Percentiles rank a stretch among this genome's conserved stretches.
Conservation (phyloP, 2,888 invertebrate genomes). For the Emmelina monodactyla region DNA sequence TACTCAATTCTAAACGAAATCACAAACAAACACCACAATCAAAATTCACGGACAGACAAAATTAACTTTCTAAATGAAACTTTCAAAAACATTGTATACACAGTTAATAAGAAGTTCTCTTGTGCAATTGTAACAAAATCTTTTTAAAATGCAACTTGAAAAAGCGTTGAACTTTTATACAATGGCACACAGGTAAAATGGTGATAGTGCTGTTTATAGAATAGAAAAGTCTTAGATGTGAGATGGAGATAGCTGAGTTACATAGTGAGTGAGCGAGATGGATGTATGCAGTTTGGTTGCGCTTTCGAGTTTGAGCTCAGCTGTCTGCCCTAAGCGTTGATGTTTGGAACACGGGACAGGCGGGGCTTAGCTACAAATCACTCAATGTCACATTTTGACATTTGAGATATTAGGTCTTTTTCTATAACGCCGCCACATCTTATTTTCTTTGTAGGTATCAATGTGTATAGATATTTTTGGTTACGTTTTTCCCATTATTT, state of each 20-base stretch:
- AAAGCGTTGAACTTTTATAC: conserved; percentile 62
- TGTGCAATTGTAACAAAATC: conserved; percentile 43
- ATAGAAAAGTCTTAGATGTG: conserved; percentile 47
- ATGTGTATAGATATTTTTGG: not conserved
- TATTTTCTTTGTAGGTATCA: conserved; percentile 27
- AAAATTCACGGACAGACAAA: not conserved
- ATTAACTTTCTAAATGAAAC: not conserved
- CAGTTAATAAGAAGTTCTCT: conserved; percentile 22
- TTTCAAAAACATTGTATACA: not conserved
- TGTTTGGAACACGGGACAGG: conserved; percentile 69
- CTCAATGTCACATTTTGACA: conserved; percentile 69
- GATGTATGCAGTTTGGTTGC: conserved; percentile 45
- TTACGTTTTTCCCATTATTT: conserved; percentile 5
- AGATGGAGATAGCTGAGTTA: conserved; percentile 31
- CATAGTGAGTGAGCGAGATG: conserved; percentile 38
- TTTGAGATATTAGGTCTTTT: conserved; percentile 68
- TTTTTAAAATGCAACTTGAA: conserved; percentile 49
- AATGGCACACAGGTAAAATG: conserved; percentile 63
- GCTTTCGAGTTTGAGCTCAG: conserved; percentile 59
- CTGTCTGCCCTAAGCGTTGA: conserved; percentile 63
- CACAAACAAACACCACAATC: conserved; percentile 6
- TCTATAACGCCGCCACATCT: conserved; percentile 61
- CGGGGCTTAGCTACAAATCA: conserved; percentile 69
- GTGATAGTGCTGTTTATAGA: conserved; percentile 54
- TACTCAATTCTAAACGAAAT: conserved; percentile 1